These are phyloP conservation scores for Norana najaformis DNA, from an alignment of 2,888 invertebrate species.

Conservation along the genomic window DNA sequence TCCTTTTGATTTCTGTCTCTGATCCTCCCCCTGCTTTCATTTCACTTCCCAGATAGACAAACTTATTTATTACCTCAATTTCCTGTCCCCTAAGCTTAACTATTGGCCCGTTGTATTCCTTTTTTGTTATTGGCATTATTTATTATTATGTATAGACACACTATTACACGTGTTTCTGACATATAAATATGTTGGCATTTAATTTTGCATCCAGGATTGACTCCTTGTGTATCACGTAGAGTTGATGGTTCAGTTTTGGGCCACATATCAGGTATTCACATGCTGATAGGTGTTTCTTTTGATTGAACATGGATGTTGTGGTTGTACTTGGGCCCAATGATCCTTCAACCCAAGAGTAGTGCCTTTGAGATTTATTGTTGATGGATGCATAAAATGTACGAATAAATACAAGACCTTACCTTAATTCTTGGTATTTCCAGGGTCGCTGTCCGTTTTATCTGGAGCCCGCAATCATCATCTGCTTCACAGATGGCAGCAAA, in stretches of 20 bases:
- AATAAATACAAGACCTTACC: neutral
- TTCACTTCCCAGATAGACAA: too few species aligned
- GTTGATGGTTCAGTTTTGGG: neutral
- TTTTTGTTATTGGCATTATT: too few species aligned
- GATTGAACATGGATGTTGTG: neutral
- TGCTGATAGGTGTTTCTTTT: neutral
- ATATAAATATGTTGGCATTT: neutral
- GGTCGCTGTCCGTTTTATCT: conserved; percentile 95
- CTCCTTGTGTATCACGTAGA: neutral
- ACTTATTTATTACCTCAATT: too few species aligned
- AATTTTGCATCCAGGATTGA: neutral
- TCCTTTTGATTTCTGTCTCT: too few species aligned
- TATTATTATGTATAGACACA: too few species aligned
- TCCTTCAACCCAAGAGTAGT: neutral
- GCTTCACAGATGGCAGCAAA: conserved; percentile 95
- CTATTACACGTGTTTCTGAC: too few species aligned
- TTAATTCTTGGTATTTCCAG: conserved; percentile 48
- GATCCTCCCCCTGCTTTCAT: too few species aligned
- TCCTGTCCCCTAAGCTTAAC: too few species aligned
- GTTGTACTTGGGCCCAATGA: neutral
- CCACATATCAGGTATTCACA: neutral
- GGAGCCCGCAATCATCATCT: conserved; percentile 95
- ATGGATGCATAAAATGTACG: neutral
- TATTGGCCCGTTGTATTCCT: too few species aligned
- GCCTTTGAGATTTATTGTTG: neutral